Evolutionary conservation across 2,797 vertebrate species (phyloP), one percentile per base, ranked within the genome.

Genomic region (Denticeps clupeoides): DNA sequence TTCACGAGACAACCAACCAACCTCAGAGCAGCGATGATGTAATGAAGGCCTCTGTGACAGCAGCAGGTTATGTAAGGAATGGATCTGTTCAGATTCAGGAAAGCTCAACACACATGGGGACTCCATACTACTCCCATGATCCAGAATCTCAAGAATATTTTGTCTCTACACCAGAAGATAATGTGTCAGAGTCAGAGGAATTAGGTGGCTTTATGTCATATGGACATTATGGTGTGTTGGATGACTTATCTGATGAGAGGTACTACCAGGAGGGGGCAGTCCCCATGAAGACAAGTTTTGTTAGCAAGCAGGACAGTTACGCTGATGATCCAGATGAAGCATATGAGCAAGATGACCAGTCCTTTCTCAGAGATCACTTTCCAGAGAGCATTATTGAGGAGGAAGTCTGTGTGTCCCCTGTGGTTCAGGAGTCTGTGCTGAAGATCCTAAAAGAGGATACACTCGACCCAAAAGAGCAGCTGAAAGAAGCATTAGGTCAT

Each of bases 121-220:
- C 62, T 48, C 54, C 75, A 19, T 73, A 68, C 58, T 67, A 70
- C 42, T 71, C 69, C 13, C 72, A 68, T 7, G 72, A 73, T 15
- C 68, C 73, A 55, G 90, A 92, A 58, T 79, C 83, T 26, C 57
- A 65, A 28, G 88, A 89, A 48, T 97, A 99, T 58, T 93, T 91
- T 59, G 91, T 97, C 46, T 97, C 91, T 2, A 89, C 89, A 42
- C 93, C 93, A 1, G 91, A 97, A 58, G 91, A 94, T 21, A 79
- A 82, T 47, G 67, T 86, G 3, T 67, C 76, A 41, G 73, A 71
- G 26, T 55, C 66, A 0, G 87, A 89, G 47, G 78, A 84, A 24
- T 80, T 75, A 0, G 79, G 78, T 0, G 81, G 85, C 7, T 82
- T 89, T 55, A 84, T 88, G 0, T 80, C 91, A 1, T 93, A 86